Conservation (phyloP, 53 echinoderm and acorn worm genomes). For the Hippasteria phrygiana region DNA sequence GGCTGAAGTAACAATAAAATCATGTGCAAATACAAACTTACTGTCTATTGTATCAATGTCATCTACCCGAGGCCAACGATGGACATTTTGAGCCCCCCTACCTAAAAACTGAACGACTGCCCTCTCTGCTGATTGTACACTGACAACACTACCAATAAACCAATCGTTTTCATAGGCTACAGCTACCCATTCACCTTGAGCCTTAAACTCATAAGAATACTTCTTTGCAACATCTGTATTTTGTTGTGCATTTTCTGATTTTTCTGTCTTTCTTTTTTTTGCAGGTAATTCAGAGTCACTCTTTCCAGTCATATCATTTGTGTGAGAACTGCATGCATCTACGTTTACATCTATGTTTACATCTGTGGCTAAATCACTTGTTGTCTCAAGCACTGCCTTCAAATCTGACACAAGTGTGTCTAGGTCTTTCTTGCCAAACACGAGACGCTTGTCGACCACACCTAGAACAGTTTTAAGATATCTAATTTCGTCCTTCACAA, state of each 20-base stretch:
- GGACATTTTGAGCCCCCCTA: slow-evolving; percentile 39
- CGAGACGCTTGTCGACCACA: slow-evolving; percentile 30
- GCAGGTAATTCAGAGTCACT: not conserved
- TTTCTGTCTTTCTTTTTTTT: not conserved
- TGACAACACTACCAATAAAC: slow-evolving; percentile 60
- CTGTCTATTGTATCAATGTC: slow-evolving; percentile 46
- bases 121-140: slow-evolving; percentile 17
- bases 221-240: not conserved
- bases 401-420: slow-evolving; percentile 3
- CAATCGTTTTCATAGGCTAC: slow-evolving; percentile 68
- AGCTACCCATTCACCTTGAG: slow-evolving; percentile 57
- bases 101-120: slow-evolving; percentile 60
- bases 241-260: not conserved
- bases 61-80: slow-evolving; percentile 62
- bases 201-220: not conserved
- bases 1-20: slow-evolving; percentile 45
- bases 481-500: slow-evolving; percentile 13
- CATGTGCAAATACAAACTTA: slow-evolving; percentile 65
- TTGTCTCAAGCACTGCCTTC: slow-evolving; percentile 11
- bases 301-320: no score
- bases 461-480: slow-evolving; percentile 42
- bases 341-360: no score
- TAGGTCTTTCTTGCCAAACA: slow-evolving; percentile 9
- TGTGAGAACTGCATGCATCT: not conserved
- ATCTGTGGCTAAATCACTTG: no score